Evolutionary conservation across 1,140 invertebrate genomes (phyloP).

Genomic region (Tetramorium alpestre): DNA sequence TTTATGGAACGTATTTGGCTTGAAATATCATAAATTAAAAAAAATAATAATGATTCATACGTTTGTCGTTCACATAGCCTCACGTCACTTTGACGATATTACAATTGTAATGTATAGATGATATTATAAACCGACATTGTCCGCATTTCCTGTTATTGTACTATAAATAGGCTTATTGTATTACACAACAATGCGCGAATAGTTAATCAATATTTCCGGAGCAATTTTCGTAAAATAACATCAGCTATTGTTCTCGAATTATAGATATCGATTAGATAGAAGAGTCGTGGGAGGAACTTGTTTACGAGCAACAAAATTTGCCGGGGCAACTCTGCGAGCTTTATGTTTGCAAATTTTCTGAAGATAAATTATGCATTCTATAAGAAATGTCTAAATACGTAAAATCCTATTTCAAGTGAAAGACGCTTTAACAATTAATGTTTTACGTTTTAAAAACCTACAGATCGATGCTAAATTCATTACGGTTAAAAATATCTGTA

Average conservation of each 20-base stretch:
- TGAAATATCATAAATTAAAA: not conserved
- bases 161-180: not conserved
- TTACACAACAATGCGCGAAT: conserved; percentile 1
- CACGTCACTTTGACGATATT: not conserved
- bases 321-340: not conserved
- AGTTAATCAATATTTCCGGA: conserved; percentile 39
- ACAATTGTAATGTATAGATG: not conserved
- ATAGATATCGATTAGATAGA: not conserved
- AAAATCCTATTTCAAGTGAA: not conserved
- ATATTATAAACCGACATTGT: conserved; percentile 3
- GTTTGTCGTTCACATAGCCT: not conserved
- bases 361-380: not conserved
- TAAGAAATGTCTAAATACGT: not conserved
- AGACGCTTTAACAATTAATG: not conserved
- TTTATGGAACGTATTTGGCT: not conserved
- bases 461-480: not conserved
- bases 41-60: not conserved
- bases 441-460: not conserved
- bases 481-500: not conserved
- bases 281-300: not conserved
- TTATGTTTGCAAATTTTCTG: not conserved
- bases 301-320: not conserved
- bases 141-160: conserved; percentile 27
- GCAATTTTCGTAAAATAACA: conserved; percentile 1
- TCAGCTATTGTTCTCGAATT: not conserved